A percentile compares a stretch with the other conserved stretches of the same genome.
phyloP scores from a whole-genome alignment of 2,113 vertebrate species.

The Atlantisia rogersi region DNA sequence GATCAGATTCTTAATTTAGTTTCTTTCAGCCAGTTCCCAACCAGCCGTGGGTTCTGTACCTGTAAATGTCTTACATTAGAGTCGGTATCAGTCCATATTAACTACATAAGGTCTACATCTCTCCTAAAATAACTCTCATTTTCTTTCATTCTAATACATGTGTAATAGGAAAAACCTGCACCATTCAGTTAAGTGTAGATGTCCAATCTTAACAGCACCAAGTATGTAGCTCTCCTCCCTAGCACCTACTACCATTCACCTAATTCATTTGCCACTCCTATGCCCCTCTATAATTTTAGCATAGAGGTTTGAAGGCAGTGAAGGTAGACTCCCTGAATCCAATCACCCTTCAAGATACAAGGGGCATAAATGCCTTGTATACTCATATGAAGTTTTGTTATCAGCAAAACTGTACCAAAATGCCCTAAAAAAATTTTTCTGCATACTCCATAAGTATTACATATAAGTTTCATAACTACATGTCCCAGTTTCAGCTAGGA shows the following conservation, averaged over 20 bases:
- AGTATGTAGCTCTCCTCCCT: accelerated
- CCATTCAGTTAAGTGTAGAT: not conserved
- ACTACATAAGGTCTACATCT: not conserved
- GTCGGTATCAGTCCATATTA: not conserved
- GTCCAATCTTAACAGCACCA: not conserved
- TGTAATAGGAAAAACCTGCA: not conserved
- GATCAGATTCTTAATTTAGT: not conserved
- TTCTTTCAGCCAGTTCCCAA: not conserved
- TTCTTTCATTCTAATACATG: not conserved
- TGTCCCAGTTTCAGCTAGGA: no score
- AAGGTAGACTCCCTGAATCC: not conserved
- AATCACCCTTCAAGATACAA: not conserved
- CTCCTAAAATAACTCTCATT: not conserved
- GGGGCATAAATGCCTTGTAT: not conserved
- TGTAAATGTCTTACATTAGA: not conserved
- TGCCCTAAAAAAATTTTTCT: not conserved
- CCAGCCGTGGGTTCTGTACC: not conserved
- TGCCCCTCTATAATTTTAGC: not conserved
- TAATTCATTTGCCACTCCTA: not conserved
- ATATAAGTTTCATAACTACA: not conserved
- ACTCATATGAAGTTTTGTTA: not conserved
- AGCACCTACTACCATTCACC: not conserved
- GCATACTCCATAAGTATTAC: not conserved
- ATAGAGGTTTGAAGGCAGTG: not conserved
- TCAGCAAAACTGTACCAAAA: not conserved